Conservation (phyloP, 2,797 vertebrate genomes). For the Anguilla obscura region DNA sequence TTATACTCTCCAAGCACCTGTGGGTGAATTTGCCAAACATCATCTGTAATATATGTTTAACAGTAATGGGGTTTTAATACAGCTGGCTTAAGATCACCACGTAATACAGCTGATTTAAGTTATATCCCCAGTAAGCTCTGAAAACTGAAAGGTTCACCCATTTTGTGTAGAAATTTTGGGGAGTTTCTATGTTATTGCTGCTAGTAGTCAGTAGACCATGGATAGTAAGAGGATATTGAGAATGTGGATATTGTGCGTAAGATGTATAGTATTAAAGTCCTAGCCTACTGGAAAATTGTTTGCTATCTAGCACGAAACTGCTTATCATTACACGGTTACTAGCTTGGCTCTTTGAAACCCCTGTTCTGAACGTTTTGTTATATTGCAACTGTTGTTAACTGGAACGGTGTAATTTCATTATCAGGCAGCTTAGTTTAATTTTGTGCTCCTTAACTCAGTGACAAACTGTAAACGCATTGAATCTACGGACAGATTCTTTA, state of each 20-base stretch:
- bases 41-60: neutral
- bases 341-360: neutral
- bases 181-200: neutral
- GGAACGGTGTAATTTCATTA: neutral
- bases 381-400: neutral
- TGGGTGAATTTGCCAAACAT: neutral
- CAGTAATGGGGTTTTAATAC: too few relatives aligned
- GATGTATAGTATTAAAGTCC: neutral
- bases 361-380: neutral
- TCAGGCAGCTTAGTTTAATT: neutral
- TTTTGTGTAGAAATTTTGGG: neutral
- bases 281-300: neutral
- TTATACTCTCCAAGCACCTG: too few relatives aligned
- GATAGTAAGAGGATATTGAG: neutral
- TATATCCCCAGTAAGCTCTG: neutral
- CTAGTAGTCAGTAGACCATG: neutral
- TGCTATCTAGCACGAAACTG: neutral
- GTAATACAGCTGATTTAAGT: neutral
- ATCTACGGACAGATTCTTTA: neutral
- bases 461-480: neutral
- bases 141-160: too few relatives aligned
- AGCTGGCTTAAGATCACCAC: neutral
- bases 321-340: neutral
- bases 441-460: neutral
- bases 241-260: neutral